Evolutionary conservation across 2,888 invertebrate genomes (phyloP).

Genomic region (Megaustenia siamemsis): DNA sequence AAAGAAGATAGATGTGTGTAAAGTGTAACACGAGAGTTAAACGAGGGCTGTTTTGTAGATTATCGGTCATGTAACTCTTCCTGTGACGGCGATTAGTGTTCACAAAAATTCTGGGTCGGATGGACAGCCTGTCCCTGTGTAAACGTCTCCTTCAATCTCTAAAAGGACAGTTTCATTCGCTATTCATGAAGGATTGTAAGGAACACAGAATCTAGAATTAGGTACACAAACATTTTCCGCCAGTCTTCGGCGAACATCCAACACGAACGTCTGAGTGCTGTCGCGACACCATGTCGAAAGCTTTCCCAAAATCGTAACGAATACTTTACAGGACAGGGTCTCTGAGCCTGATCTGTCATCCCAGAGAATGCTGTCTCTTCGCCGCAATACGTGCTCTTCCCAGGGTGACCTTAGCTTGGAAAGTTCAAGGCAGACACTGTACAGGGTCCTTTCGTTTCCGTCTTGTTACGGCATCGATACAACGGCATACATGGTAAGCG

Average conservation of each 20-base stretch:
- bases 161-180: slow-evolving; percentile 1
- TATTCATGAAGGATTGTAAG: slow-evolving; percentile 40
- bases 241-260: neutral
- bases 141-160: slow-evolving; percentile 1
- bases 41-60: neutral
- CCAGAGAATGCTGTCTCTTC: neutral
- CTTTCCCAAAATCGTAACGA: slow-evolving; percentile 18
- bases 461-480: slow-evolving; percentile 23
- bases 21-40: neutral
- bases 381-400: slow-evolving; percentile 20
- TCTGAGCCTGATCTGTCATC: neutral
- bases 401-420: slow-evolving; percentile 3
- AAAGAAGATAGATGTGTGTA: neutral
- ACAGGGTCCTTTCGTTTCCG: neutral
- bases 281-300: slow-evolving; percentile 37
- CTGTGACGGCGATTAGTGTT: neutral
- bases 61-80: slow-evolving; percentile 41
- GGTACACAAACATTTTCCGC: slow-evolving; percentile 29
- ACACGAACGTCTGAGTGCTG: slow-evolving; percentile 45
- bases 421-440: slow-evolving; percentile 24
- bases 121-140: neutral
- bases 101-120: neutral
- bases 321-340: slow-evolving; percentile 23
- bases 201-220: slow-evolving; percentile 32
- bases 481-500: neutral